phyloP scores from a whole-genome alignment of 2,797 vertebrate species.

The Ispidina picta region DNA sequence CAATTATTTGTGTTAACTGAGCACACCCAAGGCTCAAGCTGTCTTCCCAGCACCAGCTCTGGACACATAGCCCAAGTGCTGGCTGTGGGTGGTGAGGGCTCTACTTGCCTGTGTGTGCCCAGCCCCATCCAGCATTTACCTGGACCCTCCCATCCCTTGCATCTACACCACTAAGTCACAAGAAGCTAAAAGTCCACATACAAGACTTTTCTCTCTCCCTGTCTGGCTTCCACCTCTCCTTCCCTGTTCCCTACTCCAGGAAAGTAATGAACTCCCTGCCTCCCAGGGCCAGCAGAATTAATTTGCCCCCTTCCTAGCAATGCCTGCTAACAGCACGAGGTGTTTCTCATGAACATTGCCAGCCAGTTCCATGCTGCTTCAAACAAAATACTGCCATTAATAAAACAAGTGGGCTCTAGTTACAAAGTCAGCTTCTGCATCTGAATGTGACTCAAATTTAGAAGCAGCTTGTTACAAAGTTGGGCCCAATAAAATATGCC shows the following conservation, averaged over 20 bases:
- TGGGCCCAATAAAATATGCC: background rate
- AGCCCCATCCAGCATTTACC: background rate
- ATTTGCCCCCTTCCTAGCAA: background rate
- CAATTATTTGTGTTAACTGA: background rate
- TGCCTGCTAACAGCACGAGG: background rate
- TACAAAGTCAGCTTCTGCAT: background rate
- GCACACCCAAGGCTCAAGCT: rapidly evolving
- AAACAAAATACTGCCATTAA: constrained; percentile 45
- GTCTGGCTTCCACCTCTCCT: background rate
- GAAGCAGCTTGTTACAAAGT: background rate
- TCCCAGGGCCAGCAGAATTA: background rate
- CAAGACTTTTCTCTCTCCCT: background rate
- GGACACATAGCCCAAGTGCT: rapidly evolving
- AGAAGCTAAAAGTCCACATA: background rate
- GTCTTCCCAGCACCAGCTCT: background rate
- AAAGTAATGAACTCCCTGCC: background rate
- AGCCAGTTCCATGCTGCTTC: constrained; percentile 26
- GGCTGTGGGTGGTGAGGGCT: background rate
- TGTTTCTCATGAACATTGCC: background rate
- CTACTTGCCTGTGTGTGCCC: background rate
- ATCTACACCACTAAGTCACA: background rate
- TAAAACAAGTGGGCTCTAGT: background rate
- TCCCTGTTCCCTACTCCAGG: background rate
- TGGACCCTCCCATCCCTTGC: background rate
- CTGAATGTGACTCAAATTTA: rapidly evolving